Conservation (phyloP, 2,888 invertebrate genomes). For the Phasia obesa region DNA sequence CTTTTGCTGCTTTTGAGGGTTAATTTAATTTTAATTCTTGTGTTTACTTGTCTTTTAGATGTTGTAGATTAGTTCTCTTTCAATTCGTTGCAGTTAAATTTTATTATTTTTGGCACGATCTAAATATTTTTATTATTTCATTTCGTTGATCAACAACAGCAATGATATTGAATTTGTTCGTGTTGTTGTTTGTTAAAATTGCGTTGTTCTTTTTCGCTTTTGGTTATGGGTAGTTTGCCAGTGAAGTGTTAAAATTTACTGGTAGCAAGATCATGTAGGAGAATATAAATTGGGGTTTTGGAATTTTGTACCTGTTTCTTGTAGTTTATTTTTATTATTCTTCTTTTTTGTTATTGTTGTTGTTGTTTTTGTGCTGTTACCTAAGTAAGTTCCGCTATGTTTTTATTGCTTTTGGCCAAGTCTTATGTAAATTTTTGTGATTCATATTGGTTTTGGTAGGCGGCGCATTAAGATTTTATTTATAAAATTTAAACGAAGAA, state of each 20-base stretch:
- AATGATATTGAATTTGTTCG: conserved; percentile 44
- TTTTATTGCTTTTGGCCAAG: conserved; percentile 38
- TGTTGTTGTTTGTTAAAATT: neutral
- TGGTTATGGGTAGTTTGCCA: conserved; percentile 6
- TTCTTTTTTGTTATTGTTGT: neutral
- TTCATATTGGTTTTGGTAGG: neutral
- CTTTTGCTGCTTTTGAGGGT: conserved; percentile 9
- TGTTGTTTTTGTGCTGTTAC: neutral
- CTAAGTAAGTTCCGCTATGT: conserved; percentile 29
- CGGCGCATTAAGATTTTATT: neutral
- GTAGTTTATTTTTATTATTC: neutral
- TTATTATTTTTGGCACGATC: conserved; percentile 71
- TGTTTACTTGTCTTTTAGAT: conserved; percentile 26
- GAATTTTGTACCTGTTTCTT: neutral
- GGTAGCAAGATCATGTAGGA: conserved; percentile 20
- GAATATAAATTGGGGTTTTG: conserved; percentile 27
- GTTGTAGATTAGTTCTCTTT: conserved; percentile 23
- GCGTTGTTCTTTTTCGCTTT: conserved; percentile 6
- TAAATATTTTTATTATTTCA: conserved; percentile 39
- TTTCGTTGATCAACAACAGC: conserved; percentile 9
- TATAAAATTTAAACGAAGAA: neutral
- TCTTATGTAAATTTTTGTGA: conserved; percentile 14
- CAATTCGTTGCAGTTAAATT: conserved; percentile 41
- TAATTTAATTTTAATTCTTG: conserved; percentile 8
- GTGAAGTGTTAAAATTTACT: conserved; percentile 49